Evolutionary conservation across 2,888 invertebrate species (phyloP).

Genomic region (Folsomia candida): DNA sequence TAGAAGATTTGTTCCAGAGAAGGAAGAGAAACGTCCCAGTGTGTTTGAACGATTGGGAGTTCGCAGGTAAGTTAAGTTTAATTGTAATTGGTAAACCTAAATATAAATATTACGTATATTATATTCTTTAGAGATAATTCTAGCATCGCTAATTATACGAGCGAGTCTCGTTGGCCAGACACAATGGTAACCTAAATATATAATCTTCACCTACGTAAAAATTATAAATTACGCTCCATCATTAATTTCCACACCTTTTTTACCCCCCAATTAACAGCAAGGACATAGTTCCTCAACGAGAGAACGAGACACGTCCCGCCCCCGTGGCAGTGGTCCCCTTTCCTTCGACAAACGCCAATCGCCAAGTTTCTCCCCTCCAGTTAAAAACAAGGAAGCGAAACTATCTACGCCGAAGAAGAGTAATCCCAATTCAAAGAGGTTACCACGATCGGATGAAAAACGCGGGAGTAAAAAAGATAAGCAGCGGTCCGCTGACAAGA

Average conservation of each 20-base stretch:
- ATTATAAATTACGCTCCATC: neutral
- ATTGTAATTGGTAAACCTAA: neutral
- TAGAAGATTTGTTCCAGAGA: conserved; percentile 1
- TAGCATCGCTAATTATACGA: neutral
- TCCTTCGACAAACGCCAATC: neutral
- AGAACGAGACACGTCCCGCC: neutral
- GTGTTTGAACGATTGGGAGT: conserved; percentile 80
- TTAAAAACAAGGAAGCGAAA: neutral
- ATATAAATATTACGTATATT: neutral
- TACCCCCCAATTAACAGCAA: neutral
- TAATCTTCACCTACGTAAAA: too few species aligned
- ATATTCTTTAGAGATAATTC: neutral
- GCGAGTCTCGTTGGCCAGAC: neutral
- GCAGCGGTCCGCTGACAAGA: neutral
- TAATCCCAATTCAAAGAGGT: neutral
- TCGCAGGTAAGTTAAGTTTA: conserved; percentile 52
- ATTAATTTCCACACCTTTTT: neutral
- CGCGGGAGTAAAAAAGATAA: conserved; percentile 11
- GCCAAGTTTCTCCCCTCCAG: neutral
- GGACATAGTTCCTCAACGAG: neutral
- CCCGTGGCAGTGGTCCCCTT: neutral
- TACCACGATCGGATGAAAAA: conserved; percentile 1
- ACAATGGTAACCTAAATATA: neutral
- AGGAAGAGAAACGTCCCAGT: conserved; percentile 63
- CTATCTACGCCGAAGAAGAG: neutral